Conservation (phyloP, 1,140 invertebrate species). For the Scaptomyza hsui region DNA sequence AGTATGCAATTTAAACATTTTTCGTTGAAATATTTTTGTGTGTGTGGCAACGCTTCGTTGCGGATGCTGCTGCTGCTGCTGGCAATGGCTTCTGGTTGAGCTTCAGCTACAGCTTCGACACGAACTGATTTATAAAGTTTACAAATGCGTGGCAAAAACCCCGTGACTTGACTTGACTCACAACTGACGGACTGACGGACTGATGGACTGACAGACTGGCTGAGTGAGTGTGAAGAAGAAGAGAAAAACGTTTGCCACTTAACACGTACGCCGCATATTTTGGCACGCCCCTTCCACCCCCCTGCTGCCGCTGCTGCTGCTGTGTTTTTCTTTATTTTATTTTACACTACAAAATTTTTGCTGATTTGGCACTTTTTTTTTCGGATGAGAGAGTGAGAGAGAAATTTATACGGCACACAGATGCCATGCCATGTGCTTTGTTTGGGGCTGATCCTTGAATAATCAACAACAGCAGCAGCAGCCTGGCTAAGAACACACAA, state of each 20-base stretch:
- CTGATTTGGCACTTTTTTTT: constrained; percentile 66
- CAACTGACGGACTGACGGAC: constrained; percentile 24
- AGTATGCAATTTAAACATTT: constrained; percentile 48
- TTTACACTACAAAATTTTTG: constrained; percentile 71
- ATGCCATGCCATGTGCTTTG: constrained; percentile 75
- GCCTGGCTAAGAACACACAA: constrained; percentile 1
- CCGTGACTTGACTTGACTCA: constrained; percentile 70
- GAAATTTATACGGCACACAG: constrained; percentile 71
- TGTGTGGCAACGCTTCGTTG: constrained; percentile 26
- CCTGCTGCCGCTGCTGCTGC: constrained; percentile 11
- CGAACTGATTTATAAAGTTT: constrained; percentile 82
- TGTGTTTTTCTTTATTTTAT: constrained; percentile 29
- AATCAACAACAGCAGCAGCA: constrained; percentile 69
- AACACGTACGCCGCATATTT: constrained; percentile 82
- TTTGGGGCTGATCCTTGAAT: constrained; percentile 81
- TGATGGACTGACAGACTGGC: constrained; percentile 25
- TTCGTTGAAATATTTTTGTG: constrained; percentile 15
- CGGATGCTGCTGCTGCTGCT: constrained; percentile 13
- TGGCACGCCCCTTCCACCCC: constrained; percentile 48
- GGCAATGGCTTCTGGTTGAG: background rate
- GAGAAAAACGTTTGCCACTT: constrained; percentile 80
- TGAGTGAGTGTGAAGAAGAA: background rate
- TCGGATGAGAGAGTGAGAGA: background rate
- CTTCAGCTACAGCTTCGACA: constrained; percentile 61
- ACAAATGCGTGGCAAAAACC: constrained; percentile 80